phyloP scores from a whole-genome alignment of 2,888 invertebrate genomes.

The Pachymerium ferrugineum region DNA sequence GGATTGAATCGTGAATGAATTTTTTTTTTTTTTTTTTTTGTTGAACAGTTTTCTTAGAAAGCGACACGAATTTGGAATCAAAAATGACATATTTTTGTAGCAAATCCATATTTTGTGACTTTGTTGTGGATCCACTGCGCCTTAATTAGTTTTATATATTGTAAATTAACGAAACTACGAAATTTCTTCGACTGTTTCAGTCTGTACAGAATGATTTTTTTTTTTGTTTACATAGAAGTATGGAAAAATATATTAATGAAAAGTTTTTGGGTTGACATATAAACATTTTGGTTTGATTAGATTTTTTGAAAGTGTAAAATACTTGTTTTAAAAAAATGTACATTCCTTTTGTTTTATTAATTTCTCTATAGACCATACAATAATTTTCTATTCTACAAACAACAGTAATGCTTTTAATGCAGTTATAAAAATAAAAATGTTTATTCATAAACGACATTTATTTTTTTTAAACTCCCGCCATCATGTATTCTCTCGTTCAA shows the following conservation, averaged over 20 bases:
- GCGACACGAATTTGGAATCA: background rate
- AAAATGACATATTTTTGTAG: background rate
- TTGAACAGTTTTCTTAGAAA: too few species aligned
- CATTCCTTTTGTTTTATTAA: background rate
- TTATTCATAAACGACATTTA: too few species aligned
- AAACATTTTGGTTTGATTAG: too few species aligned
- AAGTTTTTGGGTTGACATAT: too few species aligned
- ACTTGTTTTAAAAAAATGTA: too few species aligned
- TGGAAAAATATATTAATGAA: too few species aligned
- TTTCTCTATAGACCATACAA: background rate
- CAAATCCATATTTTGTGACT: too few species aligned
- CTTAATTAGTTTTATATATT: background rate
- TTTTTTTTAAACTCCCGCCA: background rate
- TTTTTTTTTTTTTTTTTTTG: too few species aligned
- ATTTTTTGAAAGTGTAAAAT: too few species aligned
- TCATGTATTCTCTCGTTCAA: background rate
- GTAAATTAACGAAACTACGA: too few species aligned
- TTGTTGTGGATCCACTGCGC: too few species aligned
- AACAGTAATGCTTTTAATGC: background rate
- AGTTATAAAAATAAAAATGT: constrained; percentile 3
- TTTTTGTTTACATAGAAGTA: background rate
- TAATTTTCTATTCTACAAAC: background rate
- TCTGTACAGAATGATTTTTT: background rate
- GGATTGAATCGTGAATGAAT: background rate
- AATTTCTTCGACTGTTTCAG: too few species aligned